Evolutionary conservation across 2,113 vertebrate species (phyloP).

Genomic region (Psophia crepitans): DNA sequence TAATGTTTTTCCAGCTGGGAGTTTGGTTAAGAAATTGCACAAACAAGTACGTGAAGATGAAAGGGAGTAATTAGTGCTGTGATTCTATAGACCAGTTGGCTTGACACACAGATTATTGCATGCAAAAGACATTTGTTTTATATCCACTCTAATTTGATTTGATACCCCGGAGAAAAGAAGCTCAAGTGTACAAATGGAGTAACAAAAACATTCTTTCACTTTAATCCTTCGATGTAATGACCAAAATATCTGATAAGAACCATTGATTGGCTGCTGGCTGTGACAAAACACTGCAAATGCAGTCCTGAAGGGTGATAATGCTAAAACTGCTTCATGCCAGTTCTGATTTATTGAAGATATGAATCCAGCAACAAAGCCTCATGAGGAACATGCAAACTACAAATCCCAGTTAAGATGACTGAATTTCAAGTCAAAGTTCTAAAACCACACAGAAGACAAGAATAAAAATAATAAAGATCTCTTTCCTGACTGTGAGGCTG

Average conservation of each 20-base stretch:
- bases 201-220: not conserved
- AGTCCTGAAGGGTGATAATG: not conserved
- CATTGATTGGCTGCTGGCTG: not conserved
- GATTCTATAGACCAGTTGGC: not conserved
- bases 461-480: not conserved
- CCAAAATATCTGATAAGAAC: not conserved
- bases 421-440: not conserved
- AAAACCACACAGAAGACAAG: not conserved
- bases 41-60: not conserved
- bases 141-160: slow-evolving; percentile 8
- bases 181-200: not conserved
- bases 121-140: slow-evolving; percentile 1
- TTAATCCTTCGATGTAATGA: not conserved
- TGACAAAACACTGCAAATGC: not conserved
- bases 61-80: not conserved
- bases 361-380: not conserved
- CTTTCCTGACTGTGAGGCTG: not conserved
- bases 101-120: not conserved
- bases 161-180: not conserved
- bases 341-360: not conserved
- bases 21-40: not conserved
- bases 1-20: not conserved
- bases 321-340: not conserved
- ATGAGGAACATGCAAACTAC: not conserved
- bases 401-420: not conserved